Base-by-base conservation (phyloP, 2,797 vertebrate genomes). In the Peromyscus eremicus region DNA sequence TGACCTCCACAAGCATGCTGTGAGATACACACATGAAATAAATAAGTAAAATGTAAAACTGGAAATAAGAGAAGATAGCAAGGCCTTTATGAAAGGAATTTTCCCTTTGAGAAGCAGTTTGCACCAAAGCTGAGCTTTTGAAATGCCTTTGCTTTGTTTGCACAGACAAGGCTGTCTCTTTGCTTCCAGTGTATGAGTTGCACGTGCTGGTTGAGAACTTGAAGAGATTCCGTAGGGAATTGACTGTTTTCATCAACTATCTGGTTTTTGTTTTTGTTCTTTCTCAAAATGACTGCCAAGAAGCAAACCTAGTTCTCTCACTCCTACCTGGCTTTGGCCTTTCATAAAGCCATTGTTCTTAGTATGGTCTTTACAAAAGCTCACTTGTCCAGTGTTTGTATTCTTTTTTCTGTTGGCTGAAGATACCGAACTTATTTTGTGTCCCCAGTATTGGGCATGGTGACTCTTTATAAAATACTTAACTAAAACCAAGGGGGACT, bases 91-190 rank as follows among this genome's bases (percentile, higher is more conserved):
- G 19, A 52, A 37, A 71, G 23, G 84, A 52, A 37, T 43, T 86
- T 71, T 37, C 40, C 40, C 55, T 16, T 43, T 68, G 70, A 68
- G 70, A 80, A 90, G 34, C 19, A 84, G 71, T 55, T 83, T 71
- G 52, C 29, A 27, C 1, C 12, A 57, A 94, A 82, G 25, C 49
- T 81, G 13, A 66, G 23, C 87, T 92, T 94, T 49, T 17, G 46
- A 66, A 66, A 62, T 76, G n/a, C 57, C 46, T 92, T 88, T 88
- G 73, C 68, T 84, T 34, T 66, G 62, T 94, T 94, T 80, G 82
- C 23, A 14, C 19, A 66, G 88, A 91, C 3, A 23, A 66, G 34
- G 46, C 57, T 34, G 3, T 46, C 52, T 57, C 64, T 46, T 68
- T 16, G 55, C 77, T 40, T 17, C 32, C 4, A 60, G 75, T 46